Percentiles rank a stretch among this genome's conserved stretches.
Evolutionary conservation across 1,140 invertebrate genomes (phyloP).

Genomic region (Lepidurus apus): DNA sequence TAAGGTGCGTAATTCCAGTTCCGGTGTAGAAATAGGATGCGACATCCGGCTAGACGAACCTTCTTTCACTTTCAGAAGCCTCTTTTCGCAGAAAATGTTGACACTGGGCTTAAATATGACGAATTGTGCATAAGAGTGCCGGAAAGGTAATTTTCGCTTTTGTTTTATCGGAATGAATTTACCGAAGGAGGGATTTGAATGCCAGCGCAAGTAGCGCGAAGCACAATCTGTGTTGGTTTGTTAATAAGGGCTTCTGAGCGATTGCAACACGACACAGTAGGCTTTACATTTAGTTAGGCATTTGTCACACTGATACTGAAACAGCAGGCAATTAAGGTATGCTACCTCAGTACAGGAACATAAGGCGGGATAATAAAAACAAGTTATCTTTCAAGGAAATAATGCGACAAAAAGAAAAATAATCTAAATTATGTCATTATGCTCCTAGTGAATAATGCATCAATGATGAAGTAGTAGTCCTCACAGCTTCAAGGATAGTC

Average conservation of each 20-base stretch:
- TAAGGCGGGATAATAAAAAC: too few relatives aligned
- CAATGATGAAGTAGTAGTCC: too few relatives aligned
- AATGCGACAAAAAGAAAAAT: too few relatives aligned
- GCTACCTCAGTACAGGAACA: too few relatives aligned
- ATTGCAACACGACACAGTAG: not conserved
- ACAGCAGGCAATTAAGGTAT: not conserved
- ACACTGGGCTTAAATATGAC: not conserved
- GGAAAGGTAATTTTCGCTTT: not conserved
- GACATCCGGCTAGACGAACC: not conserved
- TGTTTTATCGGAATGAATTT: not conserved
- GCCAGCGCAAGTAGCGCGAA: not conserved
- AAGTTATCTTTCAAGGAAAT: too few relatives aligned
- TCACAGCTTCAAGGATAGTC: too few relatives aligned
- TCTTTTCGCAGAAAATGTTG: not conserved
- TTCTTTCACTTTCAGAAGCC: not conserved
- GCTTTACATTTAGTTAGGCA: not conserved
- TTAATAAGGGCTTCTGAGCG: too few relatives aligned
- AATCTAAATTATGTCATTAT: too few relatives aligned
- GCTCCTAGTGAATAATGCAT: too few relatives aligned
- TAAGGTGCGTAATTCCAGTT: not conserved
- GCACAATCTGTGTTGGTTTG: not conserved
- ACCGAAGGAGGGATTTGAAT: not conserved
- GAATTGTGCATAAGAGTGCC: too few relatives aligned
- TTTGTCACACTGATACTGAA: not conserved
- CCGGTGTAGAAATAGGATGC: conserved; percentile 4